These are phyloP conservation scores for Cromileptes altivelis DNA, from an alignment of 2,113 vertebrate genomes.

Conservation along the genomic window DNA sequence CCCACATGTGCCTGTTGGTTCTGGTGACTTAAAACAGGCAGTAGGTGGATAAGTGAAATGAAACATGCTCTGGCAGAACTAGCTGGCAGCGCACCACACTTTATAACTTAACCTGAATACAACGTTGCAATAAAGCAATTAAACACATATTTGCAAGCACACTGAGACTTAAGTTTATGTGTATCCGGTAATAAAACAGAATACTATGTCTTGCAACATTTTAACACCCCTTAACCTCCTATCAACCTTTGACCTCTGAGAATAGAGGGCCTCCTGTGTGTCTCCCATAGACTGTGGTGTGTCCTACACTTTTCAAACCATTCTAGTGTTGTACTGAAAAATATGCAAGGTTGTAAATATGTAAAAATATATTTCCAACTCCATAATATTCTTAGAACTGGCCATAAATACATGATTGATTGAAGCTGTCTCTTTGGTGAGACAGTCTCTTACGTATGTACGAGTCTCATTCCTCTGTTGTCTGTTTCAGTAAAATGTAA, in stretches of 20 bases:
- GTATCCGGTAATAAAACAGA: conserved; percentile 26
- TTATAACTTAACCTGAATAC: conserved; percentile 15
- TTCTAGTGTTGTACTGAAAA: conserved; percentile 16
- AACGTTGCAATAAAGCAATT: conserved; percentile 20
- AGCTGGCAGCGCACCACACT: not conserved
- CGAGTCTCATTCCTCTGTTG: not conserved
- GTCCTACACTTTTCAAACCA: conserved; percentile 17
- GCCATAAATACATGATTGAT: conserved; percentile 62
- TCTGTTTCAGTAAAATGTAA: not conserved
- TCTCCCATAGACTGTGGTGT: not conserved
- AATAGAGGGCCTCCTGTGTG: not conserved
- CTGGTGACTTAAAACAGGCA: conserved; percentile 23
- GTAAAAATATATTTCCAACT: conserved; percentile 42
- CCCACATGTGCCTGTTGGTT: conserved; percentile 1
- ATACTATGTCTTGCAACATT: not conserved
- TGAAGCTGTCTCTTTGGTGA: conserved; percentile 31
- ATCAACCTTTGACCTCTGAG: conserved; percentile 15
- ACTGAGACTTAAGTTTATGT: not conserved
- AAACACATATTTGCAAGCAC: not conserved
- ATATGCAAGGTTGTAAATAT: conserved; percentile 8
- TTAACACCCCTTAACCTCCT: conserved; percentile 25
- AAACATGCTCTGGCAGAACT: conserved; percentile 9
- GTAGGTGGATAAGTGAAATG: conserved; percentile 25
- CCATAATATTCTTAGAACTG: conserved; percentile 40
- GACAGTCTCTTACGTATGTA: not conserved